Evolutionary conservation across 2,113 vertebrate genomes (phyloP), one percentile per base, ranked within the genome.

Genomic region (Prunella fulvescens): DNA sequence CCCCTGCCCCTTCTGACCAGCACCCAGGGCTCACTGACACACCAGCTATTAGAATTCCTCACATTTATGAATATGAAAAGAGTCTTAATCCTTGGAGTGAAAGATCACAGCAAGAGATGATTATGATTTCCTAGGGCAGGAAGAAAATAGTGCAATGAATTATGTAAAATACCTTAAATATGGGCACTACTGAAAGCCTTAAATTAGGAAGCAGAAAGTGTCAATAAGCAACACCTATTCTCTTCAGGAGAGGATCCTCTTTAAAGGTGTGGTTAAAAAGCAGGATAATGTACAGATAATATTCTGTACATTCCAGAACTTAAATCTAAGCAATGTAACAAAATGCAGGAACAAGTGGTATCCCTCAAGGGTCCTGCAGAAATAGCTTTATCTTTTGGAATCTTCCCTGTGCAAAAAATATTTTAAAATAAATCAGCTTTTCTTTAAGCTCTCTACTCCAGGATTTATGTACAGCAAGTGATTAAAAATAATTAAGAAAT

Each of bases 131-230:
- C 50, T 42, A 35, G 25, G 51, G 69, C 57, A 95, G 67, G 60
- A 88, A 89, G 84, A 85, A 90, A 96, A 94, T 12, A 81, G 45
- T n/a, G 23, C 57, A 71, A 51, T 81, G 35, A 92, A 72, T 73
- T 76, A 65, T 33, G 65, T 26, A 60, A 93, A 80, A 35, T 17
- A 61, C 60, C 81, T 61, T 15, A 14, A 91, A 60, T 37, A 42
- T 20, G 47, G 39, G 50, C 47, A 42, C 26, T 40, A 50, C 39
- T 17, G 29, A 93, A 90, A 93, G 45, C 16, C 14, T 73, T 81
- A 19, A 31, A 35, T 70, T 44, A 71, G 48, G 70, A 78, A 78
- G 65, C 29, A 91, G 78, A 91, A 82, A n/a, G 19, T 67, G n/a
- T 28, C n/a, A 74, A 35, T 35, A 76, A 65, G 19, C n/a, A 88